phyloP scores from a whole-genome alignment of 1,140 invertebrate species.

The Battus philenor region DNA sequence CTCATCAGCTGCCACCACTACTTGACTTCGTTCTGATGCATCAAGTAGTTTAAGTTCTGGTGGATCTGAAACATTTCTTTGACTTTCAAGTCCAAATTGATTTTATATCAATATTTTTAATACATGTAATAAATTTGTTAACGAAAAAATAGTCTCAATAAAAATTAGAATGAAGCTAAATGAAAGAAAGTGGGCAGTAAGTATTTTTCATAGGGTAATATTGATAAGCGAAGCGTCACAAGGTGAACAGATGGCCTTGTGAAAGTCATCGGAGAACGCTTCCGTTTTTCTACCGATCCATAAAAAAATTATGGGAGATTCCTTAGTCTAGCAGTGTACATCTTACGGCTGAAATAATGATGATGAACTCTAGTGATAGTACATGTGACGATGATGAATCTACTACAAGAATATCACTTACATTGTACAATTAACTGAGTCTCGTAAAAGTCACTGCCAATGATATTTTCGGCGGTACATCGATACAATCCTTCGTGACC shows the following conservation, averaged over 20 bases:
- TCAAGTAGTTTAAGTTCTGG: conserved; percentile 29
- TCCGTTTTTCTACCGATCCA: too few relatives aligned
- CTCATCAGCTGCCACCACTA: conserved; percentile 35
- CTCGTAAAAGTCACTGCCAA: conserved; percentile 46
- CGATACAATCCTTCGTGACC: conserved; percentile 45
- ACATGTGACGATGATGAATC: neutral
- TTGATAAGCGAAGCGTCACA: too few relatives aligned
- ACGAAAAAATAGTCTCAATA: too few relatives aligned
- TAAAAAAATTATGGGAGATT: too few relatives aligned
- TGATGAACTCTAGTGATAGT: neutral
- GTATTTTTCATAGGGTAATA: too few relatives aligned
- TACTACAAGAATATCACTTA: conserved; percentile 50
- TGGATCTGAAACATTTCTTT: conserved; percentile 38
- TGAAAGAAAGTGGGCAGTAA: too few relatives aligned
- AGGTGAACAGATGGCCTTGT: too few relatives aligned
- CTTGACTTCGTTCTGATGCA: conserved; percentile 16
- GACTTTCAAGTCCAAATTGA: too few relatives aligned
- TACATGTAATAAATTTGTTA: too few relatives aligned
- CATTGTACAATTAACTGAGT: conserved; percentile 49
- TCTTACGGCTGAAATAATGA: neutral
- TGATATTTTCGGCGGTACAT: conserved; percentile 49
- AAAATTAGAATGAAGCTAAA: too few relatives aligned
- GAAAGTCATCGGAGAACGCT: too few relatives aligned
- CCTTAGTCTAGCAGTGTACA: neutral
- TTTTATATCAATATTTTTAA: too few relatives aligned